These are phyloP conservation scores for Felis catus DNA, from an alignment of 2,113 vertebrate species.

Conservation along the genomic window DNA sequence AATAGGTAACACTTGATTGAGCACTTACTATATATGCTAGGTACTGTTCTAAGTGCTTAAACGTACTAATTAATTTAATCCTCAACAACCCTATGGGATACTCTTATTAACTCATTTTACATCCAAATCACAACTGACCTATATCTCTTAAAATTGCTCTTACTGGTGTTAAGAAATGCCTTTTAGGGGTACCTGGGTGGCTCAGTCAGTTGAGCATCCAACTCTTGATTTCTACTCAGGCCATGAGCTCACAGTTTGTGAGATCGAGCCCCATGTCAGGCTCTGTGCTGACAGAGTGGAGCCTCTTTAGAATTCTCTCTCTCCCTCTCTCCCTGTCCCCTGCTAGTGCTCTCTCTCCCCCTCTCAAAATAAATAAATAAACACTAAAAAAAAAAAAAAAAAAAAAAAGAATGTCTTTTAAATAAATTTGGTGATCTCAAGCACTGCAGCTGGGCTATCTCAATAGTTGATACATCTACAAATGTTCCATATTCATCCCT, in stretches of 20 bases:
- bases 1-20: background rate
- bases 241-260: no score
- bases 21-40: background rate
- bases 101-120: background rate
- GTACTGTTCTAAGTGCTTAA: background rate
- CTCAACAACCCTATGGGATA: background rate
- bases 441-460: background rate
- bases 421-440: background rate
- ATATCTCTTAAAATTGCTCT: background rate
- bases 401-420: background rate
- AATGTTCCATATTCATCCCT: background rate
- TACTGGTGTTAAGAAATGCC: background rate
- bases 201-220: no score
- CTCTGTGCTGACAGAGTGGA: no score
- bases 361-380: no score
- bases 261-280: no score
- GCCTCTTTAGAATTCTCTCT: no score
- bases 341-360: no score
- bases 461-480: background rate
- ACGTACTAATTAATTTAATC: constrained; percentile 25
- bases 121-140: background rate
- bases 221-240: no score
- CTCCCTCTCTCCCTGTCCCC: no score
- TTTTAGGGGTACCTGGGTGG: background rate
- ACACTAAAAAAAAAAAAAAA: no score